Conservation (phyloP, 2,888 invertebrate genomes). For the Pyralis farinalis region DNA sequence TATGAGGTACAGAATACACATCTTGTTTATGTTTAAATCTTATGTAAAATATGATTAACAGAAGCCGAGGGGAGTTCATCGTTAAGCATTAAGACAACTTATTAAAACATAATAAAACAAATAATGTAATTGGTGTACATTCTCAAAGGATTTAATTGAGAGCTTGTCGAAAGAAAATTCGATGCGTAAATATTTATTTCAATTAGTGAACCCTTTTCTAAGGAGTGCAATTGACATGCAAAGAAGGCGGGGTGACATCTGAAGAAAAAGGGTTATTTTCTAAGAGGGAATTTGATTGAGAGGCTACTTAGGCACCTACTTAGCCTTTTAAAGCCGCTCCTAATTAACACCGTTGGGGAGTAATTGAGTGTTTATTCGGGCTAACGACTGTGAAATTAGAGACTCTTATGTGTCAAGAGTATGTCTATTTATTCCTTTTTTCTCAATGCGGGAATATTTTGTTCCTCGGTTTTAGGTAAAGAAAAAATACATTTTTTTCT, state of each 20-base stretch:
- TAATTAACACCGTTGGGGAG: conserved; percentile 20
- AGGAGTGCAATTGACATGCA: conserved; percentile 18
- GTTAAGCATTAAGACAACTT: neutral
- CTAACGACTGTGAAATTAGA: conserved; percentile 20
- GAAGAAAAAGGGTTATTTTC: conserved; percentile 21
- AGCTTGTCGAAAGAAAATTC: conserved; percentile 19
- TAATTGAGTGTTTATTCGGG: conserved; percentile 24
- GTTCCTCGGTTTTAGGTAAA: too few species aligned
- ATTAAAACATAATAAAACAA: conserved; percentile 10
- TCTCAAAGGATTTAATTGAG: conserved; percentile 18
- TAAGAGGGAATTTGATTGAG: conserved; percentile 17
- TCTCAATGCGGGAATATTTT: too few species aligned
- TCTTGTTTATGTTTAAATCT: too few species aligned
- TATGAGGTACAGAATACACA: too few species aligned
- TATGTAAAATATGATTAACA: neutral
- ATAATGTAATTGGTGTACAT: conserved; percentile 14
- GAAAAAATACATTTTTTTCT: too few species aligned
- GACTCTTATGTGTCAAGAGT: conserved; percentile 16
- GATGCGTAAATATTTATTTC: conserved; percentile 22
- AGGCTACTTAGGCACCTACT: conserved; percentile 17
- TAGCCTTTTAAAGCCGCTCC: conserved; percentile 19
- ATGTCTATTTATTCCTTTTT: too few species aligned
- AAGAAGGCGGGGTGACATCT: conserved; percentile 17
- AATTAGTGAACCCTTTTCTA: conserved; percentile 15
- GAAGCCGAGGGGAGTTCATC: neutral